Evolutionary conservation across 1,140 invertebrate species (phyloP), one percentile per base, ranked within the genome.

Genomic region (Sarcophaga peregrina): DNA sequence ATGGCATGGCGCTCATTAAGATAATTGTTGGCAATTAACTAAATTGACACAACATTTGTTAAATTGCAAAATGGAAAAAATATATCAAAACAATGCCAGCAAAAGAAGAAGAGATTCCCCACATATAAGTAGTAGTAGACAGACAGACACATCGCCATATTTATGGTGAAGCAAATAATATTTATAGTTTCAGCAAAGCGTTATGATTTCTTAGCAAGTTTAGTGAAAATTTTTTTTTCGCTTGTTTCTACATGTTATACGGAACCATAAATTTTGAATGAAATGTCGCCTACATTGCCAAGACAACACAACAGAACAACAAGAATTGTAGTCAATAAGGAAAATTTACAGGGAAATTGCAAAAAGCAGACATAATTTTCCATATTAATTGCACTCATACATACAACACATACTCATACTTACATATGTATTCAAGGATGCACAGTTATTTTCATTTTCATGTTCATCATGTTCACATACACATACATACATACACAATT

Each of bases 11-110:
- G 81, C 81, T 82, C 81, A 82, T 82, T 82, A 82, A 73, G 81
- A 72, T 82, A 82, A 82, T 82, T 82, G 81, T 82, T 82, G 81
- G 81, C 81, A 82, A 82, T 82, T 82, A 82, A 82, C 81, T 82
- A 82, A 82, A 82, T 82, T 82, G 81, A 68, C 81, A 74, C 81
- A 74, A 82, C 81, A 73, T 82, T 82, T 82, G 81, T 82, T 82
- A 62, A 52, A 17, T 78, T 78, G 45, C 74, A 48, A 76, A 58
- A 58, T n/a, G 7, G 3, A 5, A 58, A 13, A n/a, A 58, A 15
- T n/a, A n/a, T 13, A 15, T 5, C 15, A 58, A 58, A 58, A 37
- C 25, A 37, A 37, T 37, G 25, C 25, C 25, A 37, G 4, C 25
- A 37, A 1, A 37, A 37, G 25, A 37, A 37, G 25, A 37, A 37